Conservation (phyloP, 1,140 invertebrate species). For the Cataglyphis hispanica region DNA sequence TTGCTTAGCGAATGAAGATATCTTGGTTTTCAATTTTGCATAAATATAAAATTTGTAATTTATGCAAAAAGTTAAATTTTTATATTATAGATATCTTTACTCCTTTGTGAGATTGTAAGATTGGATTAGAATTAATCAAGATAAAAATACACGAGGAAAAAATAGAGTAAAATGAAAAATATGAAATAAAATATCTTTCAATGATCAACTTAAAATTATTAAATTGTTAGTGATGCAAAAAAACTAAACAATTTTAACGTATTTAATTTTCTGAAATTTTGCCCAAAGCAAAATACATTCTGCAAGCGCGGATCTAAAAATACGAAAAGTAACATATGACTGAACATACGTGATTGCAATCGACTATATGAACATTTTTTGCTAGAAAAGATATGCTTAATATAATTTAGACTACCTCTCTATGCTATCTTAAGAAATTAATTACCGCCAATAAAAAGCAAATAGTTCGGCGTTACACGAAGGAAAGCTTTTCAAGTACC, state of each 20-base stretch:
- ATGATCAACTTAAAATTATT: not conserved
- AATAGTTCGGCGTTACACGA: not conserved
- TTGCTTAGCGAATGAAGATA: not conserved
- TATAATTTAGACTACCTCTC: not conserved
- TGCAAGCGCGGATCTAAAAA: not conserved
- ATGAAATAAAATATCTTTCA: too few species aligned
- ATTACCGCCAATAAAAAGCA: constrained; percentile 14
- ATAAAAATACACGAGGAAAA: too few species aligned
- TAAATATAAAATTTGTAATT: constrained; percentile 11
- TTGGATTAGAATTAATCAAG: constrained; percentile 1
- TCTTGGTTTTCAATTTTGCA: constrained; percentile 1
- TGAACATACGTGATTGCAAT: not conserved
- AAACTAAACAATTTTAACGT: not conserved
- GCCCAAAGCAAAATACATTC: not conserved
- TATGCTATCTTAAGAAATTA: constrained; percentile 1
- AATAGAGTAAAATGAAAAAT: too few species aligned
- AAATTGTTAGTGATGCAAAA: not conserved
- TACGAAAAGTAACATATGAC: not conserved
- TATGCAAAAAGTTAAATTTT: not conserved
- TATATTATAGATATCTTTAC: not conserved
- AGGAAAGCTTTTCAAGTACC: not conserved
- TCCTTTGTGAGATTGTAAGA: not conserved
- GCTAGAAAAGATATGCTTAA: not conserved
- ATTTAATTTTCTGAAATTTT: not conserved
- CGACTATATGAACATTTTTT: not conserved